phyloP scores from a whole-genome alignment of 2,113 vertebrate genomes.

The Anhinga rufa region DNA sequence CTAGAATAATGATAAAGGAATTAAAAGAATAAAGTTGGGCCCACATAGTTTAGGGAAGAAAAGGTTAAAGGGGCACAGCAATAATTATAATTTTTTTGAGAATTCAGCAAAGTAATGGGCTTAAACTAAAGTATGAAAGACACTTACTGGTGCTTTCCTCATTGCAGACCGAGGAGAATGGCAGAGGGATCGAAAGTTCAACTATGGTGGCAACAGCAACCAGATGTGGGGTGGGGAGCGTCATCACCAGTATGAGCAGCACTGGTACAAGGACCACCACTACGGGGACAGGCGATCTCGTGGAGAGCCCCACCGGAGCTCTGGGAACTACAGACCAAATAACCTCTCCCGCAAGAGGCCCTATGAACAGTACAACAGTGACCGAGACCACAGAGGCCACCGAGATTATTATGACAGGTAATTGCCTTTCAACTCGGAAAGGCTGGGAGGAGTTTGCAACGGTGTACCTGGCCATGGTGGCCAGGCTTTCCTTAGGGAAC shows the following conservation, averaged over 20 bases:
- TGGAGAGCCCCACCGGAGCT: constrained; percentile 85
- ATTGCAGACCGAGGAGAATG: constrained; percentile 88
- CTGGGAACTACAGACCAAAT: constrained; percentile 85
- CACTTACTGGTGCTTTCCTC: not conserved
- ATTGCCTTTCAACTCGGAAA: not conserved
- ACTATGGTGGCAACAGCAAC: constrained; percentile 82
- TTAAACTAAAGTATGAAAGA: not conserved
- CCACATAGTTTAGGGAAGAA: not conserved
- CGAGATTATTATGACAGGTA: constrained; percentile 95
- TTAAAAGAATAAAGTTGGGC: not conserved
- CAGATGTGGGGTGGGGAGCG: constrained; percentile 89
- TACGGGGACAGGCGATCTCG: constrained; percentile 86
- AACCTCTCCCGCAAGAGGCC: constrained; percentile 86
- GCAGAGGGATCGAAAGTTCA: constrained; percentile 93
- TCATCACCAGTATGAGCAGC: constrained; percentile 88
- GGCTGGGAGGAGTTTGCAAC: not conserved
- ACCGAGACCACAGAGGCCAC: constrained; percentile 90
- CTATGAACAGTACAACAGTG: constrained; percentile 91
- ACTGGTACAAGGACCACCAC: constrained; percentile 94
- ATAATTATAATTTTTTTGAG: not conserved
- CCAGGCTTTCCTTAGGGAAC: not conserved
- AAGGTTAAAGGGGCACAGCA: not conserved
- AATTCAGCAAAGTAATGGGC: not conserved
- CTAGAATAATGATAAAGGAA: not conserved
- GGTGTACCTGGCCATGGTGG: accelerated